Conservation (phyloP, 2,797 vertebrate species). For the Melanotaenia pygmaea region DNA sequence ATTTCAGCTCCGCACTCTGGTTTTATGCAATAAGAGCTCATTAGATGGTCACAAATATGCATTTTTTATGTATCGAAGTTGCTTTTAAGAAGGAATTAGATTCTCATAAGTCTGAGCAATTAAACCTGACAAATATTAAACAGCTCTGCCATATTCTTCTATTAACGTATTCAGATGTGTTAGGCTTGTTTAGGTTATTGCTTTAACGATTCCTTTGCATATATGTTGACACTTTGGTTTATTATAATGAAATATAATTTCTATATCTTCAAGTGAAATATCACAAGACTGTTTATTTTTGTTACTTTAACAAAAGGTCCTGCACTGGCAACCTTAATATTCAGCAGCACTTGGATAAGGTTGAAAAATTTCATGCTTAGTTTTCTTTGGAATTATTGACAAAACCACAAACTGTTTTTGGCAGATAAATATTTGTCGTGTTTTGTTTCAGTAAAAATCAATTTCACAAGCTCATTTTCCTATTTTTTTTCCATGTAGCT, state of each 20-base stretch:
- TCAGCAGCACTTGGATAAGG: background rate
- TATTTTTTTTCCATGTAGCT: background rate
- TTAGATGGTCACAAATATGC: background rate
- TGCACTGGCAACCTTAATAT: background rate
- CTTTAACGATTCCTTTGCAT: background rate
- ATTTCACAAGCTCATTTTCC: background rate
- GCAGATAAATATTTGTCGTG: background rate
- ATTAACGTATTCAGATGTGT: background rate
- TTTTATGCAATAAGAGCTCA: slow-evolving; percentile 1
- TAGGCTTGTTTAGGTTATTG: background rate
- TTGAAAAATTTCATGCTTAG: slow-evolving; percentile 1
- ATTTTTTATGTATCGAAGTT: background rate
- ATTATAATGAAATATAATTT: background rate
- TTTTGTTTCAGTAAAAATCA: slow-evolving; percentile 5
- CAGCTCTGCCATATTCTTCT: background rate
- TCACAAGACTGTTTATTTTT: background rate
- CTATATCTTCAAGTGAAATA: background rate
- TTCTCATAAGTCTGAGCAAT: background rate
- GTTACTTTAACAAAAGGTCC: background rate
- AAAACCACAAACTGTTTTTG: background rate
- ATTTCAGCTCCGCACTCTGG: background rate
- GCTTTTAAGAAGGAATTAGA: background rate
- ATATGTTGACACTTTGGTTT: background rate
- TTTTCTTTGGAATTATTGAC: background rate
- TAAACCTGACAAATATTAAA: slow-evolving; percentile 1